phyloP scores from a whole-genome alignment of 2,888 invertebrate species.

The Thereva nobilitata region DNA sequence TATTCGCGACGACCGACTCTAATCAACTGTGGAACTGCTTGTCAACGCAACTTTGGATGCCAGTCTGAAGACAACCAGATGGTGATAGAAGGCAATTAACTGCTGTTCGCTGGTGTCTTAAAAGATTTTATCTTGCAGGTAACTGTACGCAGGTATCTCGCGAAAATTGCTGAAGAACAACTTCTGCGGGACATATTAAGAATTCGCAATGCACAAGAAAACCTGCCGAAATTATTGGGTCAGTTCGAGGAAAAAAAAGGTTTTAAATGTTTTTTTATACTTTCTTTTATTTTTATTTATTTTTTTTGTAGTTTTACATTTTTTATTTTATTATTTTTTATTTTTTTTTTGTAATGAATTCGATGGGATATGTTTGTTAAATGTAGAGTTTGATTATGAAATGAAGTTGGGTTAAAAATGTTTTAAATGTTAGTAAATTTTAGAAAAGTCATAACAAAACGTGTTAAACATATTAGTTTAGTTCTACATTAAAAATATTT shows the following conservation, averaged over 20 bases:
- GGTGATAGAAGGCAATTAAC: no score
- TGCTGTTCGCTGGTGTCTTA: slow-evolving; percentile 6
- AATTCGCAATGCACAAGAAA: neutral
- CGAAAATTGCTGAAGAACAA: slow-evolving; percentile 9
- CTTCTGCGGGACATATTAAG: neutral
- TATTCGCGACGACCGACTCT: neutral
- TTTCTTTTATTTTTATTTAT: slow-evolving; percentile 17
- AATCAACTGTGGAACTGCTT: neutral
- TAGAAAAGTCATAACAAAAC: no score
- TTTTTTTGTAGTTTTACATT: slow-evolving; percentile 16
- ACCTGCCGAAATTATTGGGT: neutral
- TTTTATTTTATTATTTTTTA: slow-evolving; percentile 14
- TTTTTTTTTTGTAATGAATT: neutral
- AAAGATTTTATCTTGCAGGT: slow-evolving; percentile 22
- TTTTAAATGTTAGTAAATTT: no score
- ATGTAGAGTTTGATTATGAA: slow-evolving; percentile 9
- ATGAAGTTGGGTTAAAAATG: neutral
- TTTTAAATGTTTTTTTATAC: slow-evolving; percentile 3
- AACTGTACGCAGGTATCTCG: slow-evolving; percentile 20
- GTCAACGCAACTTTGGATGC: neutral
- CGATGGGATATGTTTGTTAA: slow-evolving; percentile 1
- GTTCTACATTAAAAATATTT: no score
- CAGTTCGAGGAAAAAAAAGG: neutral
- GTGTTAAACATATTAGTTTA: no score
- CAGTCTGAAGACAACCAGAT: neutral